Percentiles rank a stretch among this genome's conserved stretches.
Evolutionary conservation across 1,140 invertebrate species (phyloP).

Genomic region (Scaptodrosophila lebanonensis): DNA sequence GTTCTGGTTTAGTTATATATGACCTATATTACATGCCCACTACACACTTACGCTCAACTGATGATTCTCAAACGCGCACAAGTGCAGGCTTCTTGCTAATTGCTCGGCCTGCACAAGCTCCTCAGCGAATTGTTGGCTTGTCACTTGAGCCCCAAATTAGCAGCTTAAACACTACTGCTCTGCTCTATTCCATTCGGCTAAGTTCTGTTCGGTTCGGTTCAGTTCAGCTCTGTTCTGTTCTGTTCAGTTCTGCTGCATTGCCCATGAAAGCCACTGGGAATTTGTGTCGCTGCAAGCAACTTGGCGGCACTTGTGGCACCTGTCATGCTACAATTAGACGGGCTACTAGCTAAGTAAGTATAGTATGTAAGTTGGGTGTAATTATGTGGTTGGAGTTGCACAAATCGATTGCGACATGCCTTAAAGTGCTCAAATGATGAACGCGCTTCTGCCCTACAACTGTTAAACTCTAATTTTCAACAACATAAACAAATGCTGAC

Average conservation of each 20-base stretch:
- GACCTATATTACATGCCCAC: conserved; percentile 55
- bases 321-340: no score
- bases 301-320: not conserved
- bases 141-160: conserved; percentile 31
- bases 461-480: no score
- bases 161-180: no score
- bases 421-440: no score
- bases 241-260: conserved; percentile 55
- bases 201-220: conserved; percentile 7
- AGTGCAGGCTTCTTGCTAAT: conserved; percentile 49
- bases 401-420: no score
- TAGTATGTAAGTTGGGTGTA: no score
- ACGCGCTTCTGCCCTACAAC: no score
- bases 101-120: conserved; percentile 47
- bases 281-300: conserved; percentile 12
- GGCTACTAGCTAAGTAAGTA: no score
- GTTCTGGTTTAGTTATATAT: conserved; percentile 56
- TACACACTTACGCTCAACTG: conserved; percentile 31
- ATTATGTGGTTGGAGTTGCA: no score
- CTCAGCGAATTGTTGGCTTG: no score
- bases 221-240: conserved; percentile 26
- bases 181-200: conserved; percentile 45
- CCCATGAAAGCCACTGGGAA: conserved; percentile 36
- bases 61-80: conserved; percentile 24
- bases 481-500: no score